These are phyloP conservation scores for Tetrapedia diversipes DNA, from an alignment of 2,888 invertebrate species.

Conservation along the genomic window DNA sequence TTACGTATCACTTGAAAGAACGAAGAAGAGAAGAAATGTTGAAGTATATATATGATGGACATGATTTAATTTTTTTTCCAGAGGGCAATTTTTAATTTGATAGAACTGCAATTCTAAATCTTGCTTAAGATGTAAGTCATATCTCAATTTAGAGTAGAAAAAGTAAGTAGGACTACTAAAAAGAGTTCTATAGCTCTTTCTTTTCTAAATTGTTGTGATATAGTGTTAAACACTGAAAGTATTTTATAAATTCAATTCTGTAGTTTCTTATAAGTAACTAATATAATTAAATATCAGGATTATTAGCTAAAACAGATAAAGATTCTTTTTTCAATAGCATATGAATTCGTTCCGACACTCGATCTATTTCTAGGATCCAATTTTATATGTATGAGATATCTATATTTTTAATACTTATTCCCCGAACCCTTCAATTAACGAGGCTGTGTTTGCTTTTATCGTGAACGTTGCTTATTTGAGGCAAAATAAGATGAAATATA, in stretches of 20 bases:
- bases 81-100: conserved; percentile 13
- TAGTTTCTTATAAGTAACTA: conserved; percentile 55
- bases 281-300: conserved; percentile 53
- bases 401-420: conserved; percentile 75
- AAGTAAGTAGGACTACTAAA: conserved; percentile 60
- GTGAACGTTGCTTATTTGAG: conserved; percentile 53
- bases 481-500: conserved; percentile 43
- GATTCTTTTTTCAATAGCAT: conserved; percentile 44
- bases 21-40: not conserved
- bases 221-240: conserved; percentile 69
- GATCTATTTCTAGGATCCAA: conserved; percentile 66
- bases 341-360: conserved; percentile 52
- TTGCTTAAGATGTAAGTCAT: conserved; percentile 33
- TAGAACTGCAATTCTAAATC: conserved; percentile 14
- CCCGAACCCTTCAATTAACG: conserved; percentile 72
- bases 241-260: conserved; percentile 64
- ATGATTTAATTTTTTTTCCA: conserved; percentile 4
- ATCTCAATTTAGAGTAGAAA: conserved; percentile 53
- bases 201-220: conserved; percentile 55
- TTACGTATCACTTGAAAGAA: conserved; percentile 1
- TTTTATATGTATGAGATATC: conserved; percentile 68
- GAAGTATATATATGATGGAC: not conserved
- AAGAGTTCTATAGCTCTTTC: conserved; percentile 43
- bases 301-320: conserved; percentile 56
- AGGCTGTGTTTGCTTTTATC: conserved; percentile 73